Percentiles rank a stretch among this genome's conserved stretches.
phyloP scores from a whole-genome alignment of 2,113 vertebrate genomes.

The Suricata suricatta region DNA sequence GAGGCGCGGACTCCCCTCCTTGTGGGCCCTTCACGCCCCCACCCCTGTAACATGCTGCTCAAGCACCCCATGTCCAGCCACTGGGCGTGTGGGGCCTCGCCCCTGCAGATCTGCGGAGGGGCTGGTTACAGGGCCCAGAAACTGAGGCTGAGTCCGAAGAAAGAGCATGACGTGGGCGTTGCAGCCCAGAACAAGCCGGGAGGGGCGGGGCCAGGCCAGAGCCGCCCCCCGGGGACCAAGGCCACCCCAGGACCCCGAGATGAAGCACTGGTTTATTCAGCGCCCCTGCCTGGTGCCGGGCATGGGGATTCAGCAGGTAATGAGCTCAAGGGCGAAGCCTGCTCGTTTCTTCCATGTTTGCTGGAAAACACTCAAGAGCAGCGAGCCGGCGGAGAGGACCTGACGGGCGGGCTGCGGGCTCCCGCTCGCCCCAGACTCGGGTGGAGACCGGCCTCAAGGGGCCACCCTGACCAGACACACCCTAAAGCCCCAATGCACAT shows the following conservation, averaged over 20 bases:
- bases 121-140: not conserved
- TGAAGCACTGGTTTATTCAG: rapidly evolving
- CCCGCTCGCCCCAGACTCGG: rapidly evolving
- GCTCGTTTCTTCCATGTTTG: rapidly evolving
- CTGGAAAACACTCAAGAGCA: rapidly evolving
- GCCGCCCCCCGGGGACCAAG: not conserved
- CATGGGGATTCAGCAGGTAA: not conserved
- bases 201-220: not conserved
- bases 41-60: rapidly evolving
- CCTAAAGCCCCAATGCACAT: not conserved
- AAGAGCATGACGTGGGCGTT: rapidly evolving
- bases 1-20: not conserved
- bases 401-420: rapidly evolving
- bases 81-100: rapidly evolving
- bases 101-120: rapidly evolving
- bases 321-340: rapidly evolving
- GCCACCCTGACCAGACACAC: rapidly evolving
- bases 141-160: rapidly evolving
- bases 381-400: rapidly evolving
- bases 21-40: not conserved
- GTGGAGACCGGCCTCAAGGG: rapidly evolving
- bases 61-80: rapidly evolving
- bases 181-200: rapidly evolving
- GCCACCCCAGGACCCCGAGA: not conserved
- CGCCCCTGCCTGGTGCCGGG: not conserved